Evolutionary conservation across 1,140 invertebrate genomes (phyloP), one percentile per base, ranked within the genome.

Genomic region (Panagrolaimus sp.): DNA sequence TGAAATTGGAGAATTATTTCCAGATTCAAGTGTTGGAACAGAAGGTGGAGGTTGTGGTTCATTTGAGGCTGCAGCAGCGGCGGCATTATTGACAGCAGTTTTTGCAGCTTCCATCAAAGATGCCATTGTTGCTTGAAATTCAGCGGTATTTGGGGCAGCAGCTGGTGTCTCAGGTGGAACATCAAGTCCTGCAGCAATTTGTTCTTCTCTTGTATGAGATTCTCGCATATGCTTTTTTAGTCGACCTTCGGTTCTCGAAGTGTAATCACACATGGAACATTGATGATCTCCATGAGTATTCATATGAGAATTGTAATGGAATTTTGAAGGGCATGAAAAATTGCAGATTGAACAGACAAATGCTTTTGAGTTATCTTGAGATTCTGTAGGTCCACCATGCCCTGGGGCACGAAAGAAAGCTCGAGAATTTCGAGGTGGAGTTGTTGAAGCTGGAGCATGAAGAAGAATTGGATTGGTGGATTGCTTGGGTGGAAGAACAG

Each of bases 1-100:
- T 85, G 91, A 91, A 15, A 90, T 90, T 70, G 92, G 89, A 0
- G 89, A 89, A 78, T 91, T 91, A 5, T 91, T 87, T 63, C 89
- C 88, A 1, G 32, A 38, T 38, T 38, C 32, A 38, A 38, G 2
- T 38, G 32, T 38, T 4, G 2, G 2, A 38, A 2, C 7, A 4
- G 32, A 38, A 38, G 2, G 32, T 38, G 32, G 32, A 7, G 32
- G 2, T 38, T 2, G 7, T 38, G 32, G 32, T 38, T n/a, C 38
- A 3, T n/a, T 43, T 28, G 24, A 5, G 28, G 43, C 38, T n/a
- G 9, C 28, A 17, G 28, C 63, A 38, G 32, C 63, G 28, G 9
- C 28, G 8, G 43, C 63, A 7, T 9, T 17, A 32, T 17, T 21
- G 17, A 64, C 28, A 28, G 43, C 38, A 43, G 17, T 32, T 8